Base-by-base conservation (phyloP, 92 coral and sea anemone genomes). In the Plumapathes pennacea region DNA sequence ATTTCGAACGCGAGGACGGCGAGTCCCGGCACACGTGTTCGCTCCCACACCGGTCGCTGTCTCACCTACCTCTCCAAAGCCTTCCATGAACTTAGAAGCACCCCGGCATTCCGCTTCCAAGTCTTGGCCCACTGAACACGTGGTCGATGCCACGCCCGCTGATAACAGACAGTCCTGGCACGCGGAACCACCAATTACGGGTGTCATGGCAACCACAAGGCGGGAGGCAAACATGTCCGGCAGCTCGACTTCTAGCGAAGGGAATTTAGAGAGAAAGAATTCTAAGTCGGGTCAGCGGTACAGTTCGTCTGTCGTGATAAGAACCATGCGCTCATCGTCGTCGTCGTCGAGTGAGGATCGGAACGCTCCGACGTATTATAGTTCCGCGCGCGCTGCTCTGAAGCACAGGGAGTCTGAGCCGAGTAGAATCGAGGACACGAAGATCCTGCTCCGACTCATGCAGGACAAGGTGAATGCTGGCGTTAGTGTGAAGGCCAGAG, bases 151-250 rank as follows among this genome's bases (percentile, higher is more conserved):
- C 37, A 64, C 67, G 26, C 19, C 60, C 14, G 21, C 67, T 30
- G 62, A 60, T 17, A 71, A 62, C 12, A 74, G 95, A 15, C 86
- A 87, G 67, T 87, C 95, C 0, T 87, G 95, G 95, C 95, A 77
- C 38, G 85, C 83, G 12, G 86, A 83, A 57, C 74, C 80, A 41
- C 26, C 45, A 12, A n/a, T n/a, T n/a, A n/a, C n/a, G n/a, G 4
- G 38, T 6, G 49, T 50, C 50, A 33, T 34, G 57, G 17, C 55
- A 12, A 25, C 21, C 1, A 32, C 23, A 19, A 30, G 40, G 27
- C 36, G 41, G n/a, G 41, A 46, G 21, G 52, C 54, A 22, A 38
- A 57, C 29, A 24, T 60, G 25, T 59, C 53, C 3, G 38, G 37
- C 9, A 54, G 38, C 13, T 52, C 74, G 12, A 37, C 68, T 4